Conservation (phyloP, 23 tunicate species). For the Ascidia mentula region DNA sequence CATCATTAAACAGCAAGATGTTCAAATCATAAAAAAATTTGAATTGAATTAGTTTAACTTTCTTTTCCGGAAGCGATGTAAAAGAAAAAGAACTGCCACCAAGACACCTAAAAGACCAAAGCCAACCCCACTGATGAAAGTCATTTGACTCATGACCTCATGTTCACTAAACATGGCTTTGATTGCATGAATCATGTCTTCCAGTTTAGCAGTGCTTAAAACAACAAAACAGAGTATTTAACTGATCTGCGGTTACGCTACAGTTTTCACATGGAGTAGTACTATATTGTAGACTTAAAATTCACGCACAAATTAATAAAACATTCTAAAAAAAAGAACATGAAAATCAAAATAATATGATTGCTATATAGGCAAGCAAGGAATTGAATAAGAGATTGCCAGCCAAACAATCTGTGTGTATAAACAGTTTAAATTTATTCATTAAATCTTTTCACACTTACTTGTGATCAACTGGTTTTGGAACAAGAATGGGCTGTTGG, state of each 20-base stretch:
- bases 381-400: too few relatives aligned
- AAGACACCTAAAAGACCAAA: conserved; percentile 47
- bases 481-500: conserved; percentile 49
- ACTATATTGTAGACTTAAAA: too few relatives aligned
- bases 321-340: too few relatives aligned
- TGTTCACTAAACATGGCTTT: conserved; percentile 35
- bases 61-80: conserved; percentile 34
- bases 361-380: too few relatives aligned
- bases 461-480: conserved; percentile 56
- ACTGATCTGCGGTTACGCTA: too few relatives aligned
- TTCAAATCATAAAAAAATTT: too few relatives aligned
- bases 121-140: conserved; percentile 63
- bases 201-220: conserved; percentile 33
- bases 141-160: conserved; percentile 15
- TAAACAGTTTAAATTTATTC: too few relatives aligned
- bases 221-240: neutral
- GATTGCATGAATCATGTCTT: conserved; percentile 18
- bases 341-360: too few relatives aligned
- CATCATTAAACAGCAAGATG: too few relatives aligned
- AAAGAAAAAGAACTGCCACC: conserved; percentile 34
- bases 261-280: too few relatives aligned
- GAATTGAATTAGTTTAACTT: conserved; percentile 19
- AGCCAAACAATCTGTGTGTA: too few relatives aligned
- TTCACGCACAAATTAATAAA: too few relatives aligned
- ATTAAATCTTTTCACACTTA: conserved; percentile 14